Conservation (phyloP, 2,888 invertebrate species). For the Brachyptera putata region DNA sequence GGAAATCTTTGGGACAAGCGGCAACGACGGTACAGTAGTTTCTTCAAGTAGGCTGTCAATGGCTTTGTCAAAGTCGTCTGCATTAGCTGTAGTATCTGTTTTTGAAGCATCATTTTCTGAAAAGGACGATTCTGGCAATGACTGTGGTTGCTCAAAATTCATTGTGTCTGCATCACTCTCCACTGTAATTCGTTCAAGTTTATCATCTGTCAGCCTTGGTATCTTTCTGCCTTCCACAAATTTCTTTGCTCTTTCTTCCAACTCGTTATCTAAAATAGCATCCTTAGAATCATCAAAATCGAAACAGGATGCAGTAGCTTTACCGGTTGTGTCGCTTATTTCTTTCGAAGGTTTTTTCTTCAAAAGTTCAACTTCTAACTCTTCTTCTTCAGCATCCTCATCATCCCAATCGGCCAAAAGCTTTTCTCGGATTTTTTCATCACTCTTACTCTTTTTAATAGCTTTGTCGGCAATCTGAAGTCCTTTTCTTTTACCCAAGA, state of each 20-base stretch:
- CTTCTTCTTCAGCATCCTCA: conserved; percentile 50
- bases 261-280: conserved; percentile 50
- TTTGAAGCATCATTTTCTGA: conserved; percentile 43
- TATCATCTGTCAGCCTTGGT: conserved; percentile 50
- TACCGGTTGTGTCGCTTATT: not conserved
- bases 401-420: conserved; percentile 77
- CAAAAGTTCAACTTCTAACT: conserved; percentile 31
- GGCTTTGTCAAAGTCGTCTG: conserved; percentile 41
- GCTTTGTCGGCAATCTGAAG: conserved; percentile 37
- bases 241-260: conserved; percentile 42
- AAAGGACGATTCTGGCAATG: conserved; percentile 39
- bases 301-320: conserved; percentile 57
- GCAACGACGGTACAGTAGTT: conserved; percentile 36
- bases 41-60: conserved; percentile 44
- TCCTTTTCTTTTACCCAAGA: conserved; percentile 40
- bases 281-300: conserved; percentile 73
- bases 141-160: conserved; percentile 32
- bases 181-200: conserved; percentile 37
- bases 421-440: conserved; percentile 62
- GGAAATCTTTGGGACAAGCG: conserved; percentile 10
- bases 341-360: conserved; percentile 30
- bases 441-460: conserved; percentile 52
- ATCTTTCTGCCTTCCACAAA: conserved; percentile 56
- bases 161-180: not conserved
- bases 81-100: conserved; percentile 36